Evolutionary conservation across 2,113 vertebrate genomes (phyloP), one percentile per base, ranked within the genome.

Genomic region (Rhabdornis inornatus): DNA sequence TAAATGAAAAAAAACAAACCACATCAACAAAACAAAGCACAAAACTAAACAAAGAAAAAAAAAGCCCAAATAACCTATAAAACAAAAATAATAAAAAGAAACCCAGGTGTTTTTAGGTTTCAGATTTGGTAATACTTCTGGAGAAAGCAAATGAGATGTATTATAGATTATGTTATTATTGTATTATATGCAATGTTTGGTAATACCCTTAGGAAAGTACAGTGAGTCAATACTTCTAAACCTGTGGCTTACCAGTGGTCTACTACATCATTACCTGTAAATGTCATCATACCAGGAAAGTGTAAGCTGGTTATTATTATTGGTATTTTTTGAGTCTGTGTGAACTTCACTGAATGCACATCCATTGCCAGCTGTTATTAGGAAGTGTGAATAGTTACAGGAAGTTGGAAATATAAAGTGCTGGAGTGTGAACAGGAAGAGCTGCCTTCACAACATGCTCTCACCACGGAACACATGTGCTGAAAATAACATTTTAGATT

Each of bases 351-450:
- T 37, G 78, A 83, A 42, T 81, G 31, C 42, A 70, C 21, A 3
- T 49, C 72, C 39, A 57, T 44, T 28, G 10, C 90, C n/a, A 70
- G 50, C 89, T 91, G 86, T 91, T 92, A 65, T 72, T 93, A 94
- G 91, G 88, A 92, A 90, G 94, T 91, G 90, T 90, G 87, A 95
- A 79, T 72, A 50, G 87, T 90, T 82, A 81, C 81, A 93, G 84
- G 87, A 91, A 92, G 78, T 12, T 96, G 94, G 95, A 91, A 90
- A 85, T 92, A 55, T 18, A 55, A 95, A 91, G 40, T 88, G 31
- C 86, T 91, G 87, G 88, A 94, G 83, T 31, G 56, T 83, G 74
- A 83, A 83, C 93, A 92, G 89, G 87, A 92, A 81, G 83, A 45
- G 87, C 82, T 92, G 74, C 81, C 37, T 83, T 89, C 59, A 15